Percentiles rank a stretch among this genome's conserved stretches.
phyloP scores from a whole-genome alignment of 2,113 vertebrate species.

The Ceuthmochares aereus region DNA sequence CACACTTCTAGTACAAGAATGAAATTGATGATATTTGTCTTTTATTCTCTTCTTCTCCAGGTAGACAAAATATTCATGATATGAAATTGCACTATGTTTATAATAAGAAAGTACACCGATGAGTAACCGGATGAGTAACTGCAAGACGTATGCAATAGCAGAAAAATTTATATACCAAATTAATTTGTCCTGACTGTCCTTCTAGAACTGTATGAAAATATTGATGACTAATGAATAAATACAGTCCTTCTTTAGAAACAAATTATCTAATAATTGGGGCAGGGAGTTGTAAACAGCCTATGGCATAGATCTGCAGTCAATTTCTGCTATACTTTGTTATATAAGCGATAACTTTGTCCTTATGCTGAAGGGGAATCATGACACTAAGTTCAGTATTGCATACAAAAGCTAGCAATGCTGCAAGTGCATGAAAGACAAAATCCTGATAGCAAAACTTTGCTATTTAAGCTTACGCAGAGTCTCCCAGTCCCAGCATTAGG shows the following conservation, averaged over 20 bases:
- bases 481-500: background rate
- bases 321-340: background rate
- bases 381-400: background rate
- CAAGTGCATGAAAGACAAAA: accelerated
- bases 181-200: slow-evolving; percentile 1
- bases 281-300: background rate
- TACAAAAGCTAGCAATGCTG: background rate
- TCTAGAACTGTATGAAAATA: background rate
- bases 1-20: background rate
- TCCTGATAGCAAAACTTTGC: background rate
- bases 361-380: background rate
- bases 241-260: background rate
- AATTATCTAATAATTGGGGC: background rate
- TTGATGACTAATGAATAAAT: background rate
- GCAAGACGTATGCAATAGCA: background rate
- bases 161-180: background rate
- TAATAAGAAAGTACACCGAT: background rate
- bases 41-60: background rate
- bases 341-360: background rate
- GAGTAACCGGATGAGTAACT: background rate
- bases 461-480: background rate
- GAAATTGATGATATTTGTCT: background rate
- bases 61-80: background rate
- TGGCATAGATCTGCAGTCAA: background rate
- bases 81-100: background rate